Conservation (phyloP, 2,888 invertebrate species). For the Drosophila formosana region DNA sequence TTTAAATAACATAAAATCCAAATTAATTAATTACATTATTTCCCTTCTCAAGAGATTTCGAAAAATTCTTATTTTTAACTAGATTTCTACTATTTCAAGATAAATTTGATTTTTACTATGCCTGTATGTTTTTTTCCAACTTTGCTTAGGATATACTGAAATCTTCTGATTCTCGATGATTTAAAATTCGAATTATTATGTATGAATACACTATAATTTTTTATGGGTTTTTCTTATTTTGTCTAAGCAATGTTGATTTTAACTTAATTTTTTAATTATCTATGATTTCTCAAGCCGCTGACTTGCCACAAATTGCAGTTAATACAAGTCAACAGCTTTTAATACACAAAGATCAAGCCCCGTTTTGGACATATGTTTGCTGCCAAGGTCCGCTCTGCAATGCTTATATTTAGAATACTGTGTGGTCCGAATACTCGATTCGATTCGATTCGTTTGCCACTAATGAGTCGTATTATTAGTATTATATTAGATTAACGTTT, state of each 20-base stretch:
- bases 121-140: too few species aligned
- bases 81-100: too few species aligned
- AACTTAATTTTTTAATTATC: not conserved
- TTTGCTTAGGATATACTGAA: too few species aligned
- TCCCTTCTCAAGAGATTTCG: too few species aligned
- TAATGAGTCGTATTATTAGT: constrained; percentile 36
- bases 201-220: too few species aligned
- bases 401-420: not conserved
- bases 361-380: constrained; percentile 14
- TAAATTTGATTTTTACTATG: too few species aligned
- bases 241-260: not conserved
- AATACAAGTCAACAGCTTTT: not conserved
- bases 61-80: too few species aligned
- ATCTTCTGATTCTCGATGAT: too few species aligned
- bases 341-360: not conserved
- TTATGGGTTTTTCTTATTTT: too few species aligned
- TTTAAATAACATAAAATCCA: too few species aligned
- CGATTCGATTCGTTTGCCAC: not conserved
- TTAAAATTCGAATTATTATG: too few species aligned
- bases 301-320: not conserved
- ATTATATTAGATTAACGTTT: constrained; percentile 73
- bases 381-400: not conserved
- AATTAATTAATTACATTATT: too few species aligned
- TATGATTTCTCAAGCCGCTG: not conserved
- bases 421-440: not conserved